Percentiles rank a stretch among this genome's conserved stretches.
phyloP scores from a whole-genome alignment of 2,888 invertebrate genomes.

The Coenonympha arcania region DNA sequence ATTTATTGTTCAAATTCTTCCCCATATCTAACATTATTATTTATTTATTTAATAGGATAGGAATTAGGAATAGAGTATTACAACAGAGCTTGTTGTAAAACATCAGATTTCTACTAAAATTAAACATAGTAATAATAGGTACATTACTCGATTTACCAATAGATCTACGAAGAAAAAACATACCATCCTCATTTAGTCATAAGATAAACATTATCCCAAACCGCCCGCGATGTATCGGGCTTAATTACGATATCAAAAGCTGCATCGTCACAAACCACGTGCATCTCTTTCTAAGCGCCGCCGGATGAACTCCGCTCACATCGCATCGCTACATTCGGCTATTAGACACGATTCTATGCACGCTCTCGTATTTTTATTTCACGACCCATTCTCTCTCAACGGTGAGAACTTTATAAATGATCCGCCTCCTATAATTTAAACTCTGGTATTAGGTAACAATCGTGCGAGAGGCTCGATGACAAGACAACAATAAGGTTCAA shows the following conservation, averaged over 20 bases:
- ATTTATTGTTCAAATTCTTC: too few species aligned
- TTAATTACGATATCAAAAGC: slow-evolving; percentile 72
- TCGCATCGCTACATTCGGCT: slow-evolving; percentile 49
- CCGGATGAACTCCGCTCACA: slow-evolving; percentile 40
- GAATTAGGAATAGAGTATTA: too few species aligned
- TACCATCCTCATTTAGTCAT: slow-evolving; percentile 48
- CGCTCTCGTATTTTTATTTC: slow-evolving; percentile 62
- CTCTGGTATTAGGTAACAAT: slow-evolving; percentile 32
- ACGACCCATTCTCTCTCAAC: slow-evolving; percentile 29
- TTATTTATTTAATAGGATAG: too few species aligned
- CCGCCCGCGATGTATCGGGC: slow-evolving; percentile 37
- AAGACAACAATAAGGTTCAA: slow-evolving; percentile 37
- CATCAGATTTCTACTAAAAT: too few species aligned
- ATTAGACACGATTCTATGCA: slow-evolving; percentile 74
- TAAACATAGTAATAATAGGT: too few species aligned
- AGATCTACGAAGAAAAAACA: slow-evolving; percentile 6
- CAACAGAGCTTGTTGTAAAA: too few species aligned
- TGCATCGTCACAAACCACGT: slow-evolving; percentile 46
- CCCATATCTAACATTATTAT: too few species aligned
- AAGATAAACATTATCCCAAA: slow-evolving; percentile 60
- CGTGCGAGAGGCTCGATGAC: slow-evolving; percentile 53
- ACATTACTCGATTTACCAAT: too few species aligned
- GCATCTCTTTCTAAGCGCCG: slow-evolving; percentile 48
- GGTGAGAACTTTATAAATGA: slow-evolving; percentile 40
- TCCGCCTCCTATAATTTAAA: slow-evolving; percentile 46